phyloP scores from a whole-genome alignment of 2,888 invertebrate genomes.

The Leptopterna dolabrata region DNA sequence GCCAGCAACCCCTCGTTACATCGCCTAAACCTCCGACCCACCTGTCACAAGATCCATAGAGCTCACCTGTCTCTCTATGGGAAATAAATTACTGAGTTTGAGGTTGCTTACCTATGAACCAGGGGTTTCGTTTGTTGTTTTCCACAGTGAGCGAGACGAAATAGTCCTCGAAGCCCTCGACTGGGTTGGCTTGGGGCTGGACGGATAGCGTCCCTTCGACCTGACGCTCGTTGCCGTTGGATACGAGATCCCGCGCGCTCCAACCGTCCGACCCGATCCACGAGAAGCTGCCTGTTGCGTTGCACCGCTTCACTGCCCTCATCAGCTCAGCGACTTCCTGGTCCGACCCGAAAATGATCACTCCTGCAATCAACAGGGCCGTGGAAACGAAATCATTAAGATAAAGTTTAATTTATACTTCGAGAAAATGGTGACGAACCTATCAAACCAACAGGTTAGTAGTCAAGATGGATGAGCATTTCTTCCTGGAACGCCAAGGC shows the following conservation, averaged over 20 bases:
- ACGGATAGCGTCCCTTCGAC: slow-evolving; percentile 94
- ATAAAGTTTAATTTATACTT: background rate
- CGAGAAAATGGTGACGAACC: background rate
- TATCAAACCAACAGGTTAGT: too few relatives aligned
- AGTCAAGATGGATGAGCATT: too few relatives aligned
- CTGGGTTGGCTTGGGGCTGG: slow-evolving; percentile 92
- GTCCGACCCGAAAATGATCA: slow-evolving; percentile 94
- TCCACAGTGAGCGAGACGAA: slow-evolving; percentile 85
- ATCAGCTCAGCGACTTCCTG: slow-evolving; percentile 97
- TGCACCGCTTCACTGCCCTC: slow-evolving; percentile 88
- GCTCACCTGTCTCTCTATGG: too few relatives aligned
- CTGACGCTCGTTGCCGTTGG: slow-evolving; percentile 83
- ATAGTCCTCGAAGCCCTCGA: slow-evolving; percentile 87
- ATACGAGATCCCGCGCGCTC: slow-evolving; percentile 79
- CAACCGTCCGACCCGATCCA: slow-evolving; percentile 98
- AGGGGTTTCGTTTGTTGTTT: slow-evolving; percentile 91
- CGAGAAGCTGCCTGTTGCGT: slow-evolving; percentile 89
- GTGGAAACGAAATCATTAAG: background rate
- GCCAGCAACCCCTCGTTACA: too few relatives aligned
- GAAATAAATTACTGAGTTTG: too few relatives aligned
- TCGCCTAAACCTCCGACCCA: too few relatives aligned
- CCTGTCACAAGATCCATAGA: too few relatives aligned
- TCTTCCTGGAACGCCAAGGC: too few relatives aligned
- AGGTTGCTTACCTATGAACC: slow-evolving; percentile 86
- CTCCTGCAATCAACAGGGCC: slow-evolving; percentile 82